Evolutionary conservation across 1,140 invertebrate genomes (phyloP).

Genomic region (Augochlora pura): DNA sequence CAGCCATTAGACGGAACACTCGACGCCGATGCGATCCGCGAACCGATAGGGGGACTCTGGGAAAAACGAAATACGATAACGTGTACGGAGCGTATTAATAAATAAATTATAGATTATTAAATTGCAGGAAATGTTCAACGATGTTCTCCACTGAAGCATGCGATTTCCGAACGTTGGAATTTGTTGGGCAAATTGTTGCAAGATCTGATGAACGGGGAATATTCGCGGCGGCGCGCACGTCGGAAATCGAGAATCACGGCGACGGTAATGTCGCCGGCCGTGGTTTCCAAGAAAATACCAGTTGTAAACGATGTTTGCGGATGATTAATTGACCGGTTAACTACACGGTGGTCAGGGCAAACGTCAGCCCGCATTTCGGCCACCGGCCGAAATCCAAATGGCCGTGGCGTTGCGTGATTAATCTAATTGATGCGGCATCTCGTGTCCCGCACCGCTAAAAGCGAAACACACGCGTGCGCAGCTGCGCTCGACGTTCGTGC

Average conservation of each 20-base stretch:
- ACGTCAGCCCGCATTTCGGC: constrained; percentile 30
- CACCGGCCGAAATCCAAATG: constrained; percentile 49
- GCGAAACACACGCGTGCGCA: constrained; percentile 60
- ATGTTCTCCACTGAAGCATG: too few relatives aligned
- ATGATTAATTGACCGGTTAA: constrained; percentile 53
- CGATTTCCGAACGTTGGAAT: too few relatives aligned
- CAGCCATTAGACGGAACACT: background rate
- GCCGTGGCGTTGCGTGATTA: constrained; percentile 65
- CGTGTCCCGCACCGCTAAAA: constrained; percentile 47
- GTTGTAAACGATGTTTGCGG: constrained; percentile 10
- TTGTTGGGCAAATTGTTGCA: too few relatives aligned
- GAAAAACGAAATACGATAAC: too few relatives aligned
- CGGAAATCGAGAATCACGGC: background rate
- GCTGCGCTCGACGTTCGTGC: constrained; percentile 60
- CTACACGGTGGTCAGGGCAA: constrained; percentile 26
- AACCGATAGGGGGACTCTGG: too few relatives aligned
- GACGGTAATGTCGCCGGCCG: background rate
- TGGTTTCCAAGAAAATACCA: constrained; percentile 29
- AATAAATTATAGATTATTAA: too few relatives aligned
- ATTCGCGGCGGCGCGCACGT: too few relatives aligned
- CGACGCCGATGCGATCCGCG: too few relatives aligned
- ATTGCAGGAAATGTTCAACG: too few relatives aligned
- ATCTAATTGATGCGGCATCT: constrained; percentile 67
- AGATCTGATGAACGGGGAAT: too few relatives aligned
- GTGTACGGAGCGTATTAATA: too few relatives aligned